These are phyloP conservation scores for Montipora efflorescens DNA, from an alignment of 64 coral and sea anemone species.

Conservation along the genomic window DNA sequence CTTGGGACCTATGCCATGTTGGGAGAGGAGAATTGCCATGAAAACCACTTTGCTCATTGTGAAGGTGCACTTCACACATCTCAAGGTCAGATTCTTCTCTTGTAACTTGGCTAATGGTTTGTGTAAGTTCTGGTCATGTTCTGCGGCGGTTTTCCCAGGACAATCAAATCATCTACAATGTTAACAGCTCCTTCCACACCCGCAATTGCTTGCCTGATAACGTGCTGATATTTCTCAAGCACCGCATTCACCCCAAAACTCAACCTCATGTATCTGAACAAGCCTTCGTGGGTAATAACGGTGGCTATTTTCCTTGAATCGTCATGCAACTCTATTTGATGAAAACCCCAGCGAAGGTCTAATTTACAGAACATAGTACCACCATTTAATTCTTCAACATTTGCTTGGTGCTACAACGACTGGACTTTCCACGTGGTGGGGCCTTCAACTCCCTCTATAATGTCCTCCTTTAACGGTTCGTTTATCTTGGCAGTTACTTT, in stretches of 20 bases:
- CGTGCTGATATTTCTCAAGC: constrained; percentile 12
- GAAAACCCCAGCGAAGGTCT: background rate
- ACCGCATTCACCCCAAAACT: background rate
- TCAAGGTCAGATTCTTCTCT: constrained; percentile 48
- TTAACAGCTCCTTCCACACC: background rate
- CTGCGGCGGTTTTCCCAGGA: constrained; percentile 23
- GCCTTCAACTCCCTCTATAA: constrained; percentile 20
- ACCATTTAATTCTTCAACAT: background rate
- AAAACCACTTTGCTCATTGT: constrained; percentile 41
- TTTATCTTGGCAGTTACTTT: background rate
- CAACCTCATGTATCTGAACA: background rate
- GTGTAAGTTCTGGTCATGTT: constrained; percentile 31
- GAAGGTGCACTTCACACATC: constrained; percentile 30
- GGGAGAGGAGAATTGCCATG: constrained; percentile 23
- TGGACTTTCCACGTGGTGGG: background rate
- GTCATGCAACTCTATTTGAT: background rate
- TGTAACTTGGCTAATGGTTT: background rate
- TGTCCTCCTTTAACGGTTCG: background rate
- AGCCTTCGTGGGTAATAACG: background rate
- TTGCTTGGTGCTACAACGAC: constrained; percentile 22
- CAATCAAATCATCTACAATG: constrained; percentile 13
- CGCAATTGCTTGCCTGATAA: constrained; percentile 16
- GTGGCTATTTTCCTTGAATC: background rate
- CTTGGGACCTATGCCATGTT: constrained; percentile 39
- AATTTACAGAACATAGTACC: background rate